Conservation (phyloP, 2,113 vertebrate genomes). For the Albula goreensis region DNA sequence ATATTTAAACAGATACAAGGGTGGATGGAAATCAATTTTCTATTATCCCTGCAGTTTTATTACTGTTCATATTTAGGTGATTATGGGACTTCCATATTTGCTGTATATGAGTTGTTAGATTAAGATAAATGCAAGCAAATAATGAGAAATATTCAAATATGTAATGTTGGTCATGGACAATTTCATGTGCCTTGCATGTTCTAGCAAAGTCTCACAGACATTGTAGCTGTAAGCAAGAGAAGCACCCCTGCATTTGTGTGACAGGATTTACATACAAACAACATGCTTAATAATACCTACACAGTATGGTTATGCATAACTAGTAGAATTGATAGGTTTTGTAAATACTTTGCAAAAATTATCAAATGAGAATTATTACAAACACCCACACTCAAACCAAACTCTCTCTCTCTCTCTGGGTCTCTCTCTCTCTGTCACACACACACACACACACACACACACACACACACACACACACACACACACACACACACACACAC, state of each 20-base stretch:
- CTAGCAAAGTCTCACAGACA: not conserved
- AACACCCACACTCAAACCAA: no score
- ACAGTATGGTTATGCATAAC: no score
- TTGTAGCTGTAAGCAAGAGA: not conserved
- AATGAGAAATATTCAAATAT: slow-evolving; percentile 35
- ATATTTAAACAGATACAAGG: slow-evolving; percentile 68
- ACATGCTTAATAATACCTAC: no score
- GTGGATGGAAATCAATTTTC: slow-evolving; percentile 68
- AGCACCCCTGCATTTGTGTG: not conserved
- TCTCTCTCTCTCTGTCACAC: no score
- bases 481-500: no score
- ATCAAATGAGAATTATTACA: no score
- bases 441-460: no score
- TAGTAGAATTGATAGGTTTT: no score
- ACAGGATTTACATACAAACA: not conserved
- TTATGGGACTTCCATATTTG: slow-evolving; percentile 54
- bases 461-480: no score
- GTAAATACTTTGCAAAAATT: no score
- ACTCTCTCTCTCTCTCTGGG: no score
- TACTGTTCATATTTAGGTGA: slow-evolving; percentile 35
- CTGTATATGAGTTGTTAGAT: slow-evolving; percentile 54
- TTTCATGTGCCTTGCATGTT: not conserved
- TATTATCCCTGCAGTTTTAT: slow-evolving; percentile 62
- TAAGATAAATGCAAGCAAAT: slow-evolving; percentile 53
- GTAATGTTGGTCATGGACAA: not conserved